These are phyloP conservation scores for Apamea crenata DNA, from an alignment of 2,888 invertebrate genomes.

Conservation along the genomic window DNA sequence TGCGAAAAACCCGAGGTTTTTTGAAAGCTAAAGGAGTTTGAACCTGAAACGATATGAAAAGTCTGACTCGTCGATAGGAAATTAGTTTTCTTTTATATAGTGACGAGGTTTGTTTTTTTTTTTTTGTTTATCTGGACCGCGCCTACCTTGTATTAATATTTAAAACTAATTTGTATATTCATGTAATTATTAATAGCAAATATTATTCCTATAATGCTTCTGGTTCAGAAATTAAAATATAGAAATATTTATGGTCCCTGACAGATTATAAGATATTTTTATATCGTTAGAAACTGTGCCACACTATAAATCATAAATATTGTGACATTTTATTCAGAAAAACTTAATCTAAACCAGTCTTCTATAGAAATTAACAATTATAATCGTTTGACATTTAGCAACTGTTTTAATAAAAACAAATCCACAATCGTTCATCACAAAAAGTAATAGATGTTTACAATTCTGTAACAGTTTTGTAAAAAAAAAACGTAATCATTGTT, in stretches of 20 bases:
- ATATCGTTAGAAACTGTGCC: constrained; percentile 32
- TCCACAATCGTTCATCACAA: constrained; percentile 34
- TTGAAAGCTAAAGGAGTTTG: background rate
- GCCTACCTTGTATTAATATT: constrained; percentile 14
- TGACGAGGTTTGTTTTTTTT: background rate
- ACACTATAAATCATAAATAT: constrained; percentile 54
- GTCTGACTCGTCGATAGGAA: background rate
- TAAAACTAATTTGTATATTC: background rate
- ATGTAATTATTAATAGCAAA: constrained; percentile 18
- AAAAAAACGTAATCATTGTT: constrained; percentile 44
- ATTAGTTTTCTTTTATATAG: background rate
- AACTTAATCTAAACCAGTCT: constrained; percentile 23
- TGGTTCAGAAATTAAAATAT: constrained; percentile 47
- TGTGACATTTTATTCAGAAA: constrained; percentile 48
- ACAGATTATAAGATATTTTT: constrained; percentile 34
- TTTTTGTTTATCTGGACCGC: background rate
- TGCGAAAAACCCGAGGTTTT: background rate
- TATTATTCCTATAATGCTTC: constrained; percentile 27
- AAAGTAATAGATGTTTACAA: constrained; percentile 51
- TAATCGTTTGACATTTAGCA: constrained; percentile 49
- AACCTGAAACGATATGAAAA: background rate
- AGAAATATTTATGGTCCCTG: constrained; percentile 33
- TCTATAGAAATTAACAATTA: constrained; percentile 42
- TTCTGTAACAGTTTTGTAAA: constrained; percentile 41
- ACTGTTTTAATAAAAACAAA: constrained; percentile 53